Evolutionary conservation across 1,140 invertebrate genomes (phyloP), one percentile per base, ranked within the genome.

Genomic region (Coelopa frigida): DNA sequence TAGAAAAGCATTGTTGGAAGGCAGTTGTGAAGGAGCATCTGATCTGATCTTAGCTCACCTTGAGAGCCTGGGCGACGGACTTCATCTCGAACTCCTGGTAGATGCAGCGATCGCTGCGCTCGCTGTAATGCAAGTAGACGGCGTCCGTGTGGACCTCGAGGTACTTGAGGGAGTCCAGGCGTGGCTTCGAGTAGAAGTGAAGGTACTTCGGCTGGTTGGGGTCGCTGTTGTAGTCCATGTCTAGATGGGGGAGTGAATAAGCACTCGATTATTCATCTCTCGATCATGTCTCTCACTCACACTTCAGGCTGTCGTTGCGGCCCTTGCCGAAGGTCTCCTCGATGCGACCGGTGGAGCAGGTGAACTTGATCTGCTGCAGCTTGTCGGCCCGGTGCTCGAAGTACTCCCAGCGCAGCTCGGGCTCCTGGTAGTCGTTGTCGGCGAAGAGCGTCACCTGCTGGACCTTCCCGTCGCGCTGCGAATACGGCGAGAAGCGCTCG

Each of bases 401-500:
- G 60, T 77, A 78, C 58, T 91, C 84, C 35, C 82, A 79, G 51
- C 71, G 71, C 3, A 76, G 57, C 7, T 77, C 55, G 6, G 78
- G 72, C 31, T 72, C 63, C 27, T 72, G 76, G 58, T 84, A 81
- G 7, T 82, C 75, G 35, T 82, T 78, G 64, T 89, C 82, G 0
- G 78, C 72, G 54, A 78, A 93, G 24, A 79, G 63, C 8, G 78
- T 83, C 5, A 90, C 70, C 55, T 79, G 76, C 50, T 78, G 78
- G 0, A 85, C 69, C 10, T 91, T 63, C 14, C 65, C 65, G 46
- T 89, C 82, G 1, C 68, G 71, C 53, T 83, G 75, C 3, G 79
- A 73, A 58, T 90, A 91, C 0, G 83, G 84, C 1, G 87, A 77
- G 64, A 81, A 89, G 46, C 84, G 78, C 58, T 92, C 84, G 2